phyloP scores from a whole-genome alignment of 2,888 invertebrate species.

The Phalera bucephala region DNA sequence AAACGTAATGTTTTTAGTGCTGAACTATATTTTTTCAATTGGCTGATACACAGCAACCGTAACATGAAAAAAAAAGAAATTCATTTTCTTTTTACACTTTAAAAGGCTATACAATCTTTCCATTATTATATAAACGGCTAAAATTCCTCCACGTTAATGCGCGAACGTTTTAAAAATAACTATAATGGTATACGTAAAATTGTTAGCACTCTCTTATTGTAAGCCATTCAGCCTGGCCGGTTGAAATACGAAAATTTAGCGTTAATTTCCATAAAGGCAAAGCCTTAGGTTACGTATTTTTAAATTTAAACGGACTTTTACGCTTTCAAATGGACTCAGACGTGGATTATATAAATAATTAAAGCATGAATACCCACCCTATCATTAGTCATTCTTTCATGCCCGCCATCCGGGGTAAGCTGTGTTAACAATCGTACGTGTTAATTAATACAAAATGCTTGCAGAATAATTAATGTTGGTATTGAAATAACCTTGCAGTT shows the following conservation, averaged over 20 bases:
- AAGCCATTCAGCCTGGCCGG: neutral
- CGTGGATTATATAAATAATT: slow-evolving; percentile 14
- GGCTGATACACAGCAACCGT: no score
- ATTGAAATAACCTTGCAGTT: no score
- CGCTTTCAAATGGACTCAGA: slow-evolving; percentile 4
- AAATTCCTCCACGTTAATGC: neutral
- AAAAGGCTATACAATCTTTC: no score
- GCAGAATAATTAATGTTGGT: no score
- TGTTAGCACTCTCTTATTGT: neutral
- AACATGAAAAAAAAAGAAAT: no score
- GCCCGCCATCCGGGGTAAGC: slow-evolving; percentile 10
- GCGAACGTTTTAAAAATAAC: slow-evolving; percentile 1
- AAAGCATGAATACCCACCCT: slow-evolving; percentile 11
- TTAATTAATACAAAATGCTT: slow-evolving; percentile 7
- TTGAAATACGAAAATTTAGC: no score
- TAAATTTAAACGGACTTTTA: no score
- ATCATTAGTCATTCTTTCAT: slow-evolving; percentile 9
- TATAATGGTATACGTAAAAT: slow-evolving; percentile 2
- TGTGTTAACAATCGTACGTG: slow-evolving; percentile 14
- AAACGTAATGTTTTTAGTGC: no score
- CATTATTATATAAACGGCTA: neutral
- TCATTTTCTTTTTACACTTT: no score
- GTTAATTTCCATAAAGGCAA: slow-evolving; percentile 1
- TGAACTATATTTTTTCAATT: no score
- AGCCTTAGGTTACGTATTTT: neutral